A percentile compares a stretch with the other conserved stretches of the same genome.
phyloP scores from a whole-genome alignment of 2,113 vertebrate species.

The Rhagologus leucostigma region DNA sequence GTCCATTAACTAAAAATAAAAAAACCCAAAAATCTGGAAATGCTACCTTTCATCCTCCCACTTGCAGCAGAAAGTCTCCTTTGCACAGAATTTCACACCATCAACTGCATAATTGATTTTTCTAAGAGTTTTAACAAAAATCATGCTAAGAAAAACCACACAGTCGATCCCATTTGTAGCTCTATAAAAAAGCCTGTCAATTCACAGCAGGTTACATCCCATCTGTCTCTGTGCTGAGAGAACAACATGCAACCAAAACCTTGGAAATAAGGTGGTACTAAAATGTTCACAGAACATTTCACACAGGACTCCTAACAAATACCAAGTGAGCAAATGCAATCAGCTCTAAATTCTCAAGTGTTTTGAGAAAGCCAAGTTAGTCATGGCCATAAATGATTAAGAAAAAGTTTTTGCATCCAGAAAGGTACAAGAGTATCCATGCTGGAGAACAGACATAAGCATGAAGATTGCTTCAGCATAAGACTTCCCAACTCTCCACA shows the following conservation, averaged over 20 bases:
- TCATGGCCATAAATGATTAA: neutral
- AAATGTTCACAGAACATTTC: neutral
- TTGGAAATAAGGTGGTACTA: neutral
- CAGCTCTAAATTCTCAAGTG: neutral
- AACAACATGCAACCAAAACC: neutral
- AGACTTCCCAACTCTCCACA: neutral
- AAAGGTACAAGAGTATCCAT: neutral
- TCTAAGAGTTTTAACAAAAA: neutral
- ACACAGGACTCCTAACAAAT: neutral
- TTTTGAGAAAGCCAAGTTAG: neutral
- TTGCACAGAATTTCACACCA: neutral
- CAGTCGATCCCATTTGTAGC: rapidly evolving
- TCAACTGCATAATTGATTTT: neutral
- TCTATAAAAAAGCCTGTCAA: neutral
- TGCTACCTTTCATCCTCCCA: neutral
- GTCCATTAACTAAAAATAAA: neutral
- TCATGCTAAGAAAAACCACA: neutral
- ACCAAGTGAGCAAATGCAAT: neutral
- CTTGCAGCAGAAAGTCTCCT: neutral
- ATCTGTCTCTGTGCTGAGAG: neutral
- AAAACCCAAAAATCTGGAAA: neutral
- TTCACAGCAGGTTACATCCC: neutral
- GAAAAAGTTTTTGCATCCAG: neutral
- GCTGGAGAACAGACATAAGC: neutral
- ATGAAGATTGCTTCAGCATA: neutral